Conservation (phyloP, 2,113 vertebrate species). For the Silurus glanis region DNA sequence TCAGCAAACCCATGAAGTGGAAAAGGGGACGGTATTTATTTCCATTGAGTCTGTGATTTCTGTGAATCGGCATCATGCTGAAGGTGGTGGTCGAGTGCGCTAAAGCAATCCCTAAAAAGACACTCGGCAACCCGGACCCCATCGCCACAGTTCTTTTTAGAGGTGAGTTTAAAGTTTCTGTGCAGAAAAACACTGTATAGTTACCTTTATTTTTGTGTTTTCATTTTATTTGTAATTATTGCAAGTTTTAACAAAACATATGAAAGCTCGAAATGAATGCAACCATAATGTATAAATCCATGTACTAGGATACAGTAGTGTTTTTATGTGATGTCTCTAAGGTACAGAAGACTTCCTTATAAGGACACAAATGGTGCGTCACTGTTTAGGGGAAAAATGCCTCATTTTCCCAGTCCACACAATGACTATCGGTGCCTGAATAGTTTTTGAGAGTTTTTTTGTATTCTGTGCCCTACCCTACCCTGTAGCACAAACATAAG, state of each 20-base stretch:
- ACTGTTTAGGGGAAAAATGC: neutral
- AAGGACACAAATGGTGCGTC: constrained; percentile 51
- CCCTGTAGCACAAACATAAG: neutral
- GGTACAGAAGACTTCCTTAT: constrained; percentile 55
- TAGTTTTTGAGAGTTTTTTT: neutral
- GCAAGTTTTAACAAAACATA: neutral
- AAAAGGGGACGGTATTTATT: neutral
- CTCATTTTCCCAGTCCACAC: neutral
- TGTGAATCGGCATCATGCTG: constrained; percentile 75
- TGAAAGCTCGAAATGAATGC: neutral
- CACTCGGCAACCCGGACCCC: constrained; percentile 89
- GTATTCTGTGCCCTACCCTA: neutral
- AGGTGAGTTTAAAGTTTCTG: constrained; percentile 76
- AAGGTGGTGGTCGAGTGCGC: constrained; percentile 88
- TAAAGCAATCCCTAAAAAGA: constrained; percentile 86
- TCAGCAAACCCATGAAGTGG: neutral
- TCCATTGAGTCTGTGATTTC: no score
- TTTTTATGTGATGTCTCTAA: neutral
- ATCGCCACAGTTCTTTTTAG: constrained; percentile 84
- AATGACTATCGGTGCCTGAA: neutral
- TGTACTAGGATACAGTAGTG: neutral
- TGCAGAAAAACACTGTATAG: neutral
- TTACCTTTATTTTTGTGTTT: neutral
- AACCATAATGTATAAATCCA: neutral
- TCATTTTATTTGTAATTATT: no score